Evolutionary conservation across 1,140 invertebrate species (phyloP).

Genomic region (Lutraria rhynchaena): DNA sequence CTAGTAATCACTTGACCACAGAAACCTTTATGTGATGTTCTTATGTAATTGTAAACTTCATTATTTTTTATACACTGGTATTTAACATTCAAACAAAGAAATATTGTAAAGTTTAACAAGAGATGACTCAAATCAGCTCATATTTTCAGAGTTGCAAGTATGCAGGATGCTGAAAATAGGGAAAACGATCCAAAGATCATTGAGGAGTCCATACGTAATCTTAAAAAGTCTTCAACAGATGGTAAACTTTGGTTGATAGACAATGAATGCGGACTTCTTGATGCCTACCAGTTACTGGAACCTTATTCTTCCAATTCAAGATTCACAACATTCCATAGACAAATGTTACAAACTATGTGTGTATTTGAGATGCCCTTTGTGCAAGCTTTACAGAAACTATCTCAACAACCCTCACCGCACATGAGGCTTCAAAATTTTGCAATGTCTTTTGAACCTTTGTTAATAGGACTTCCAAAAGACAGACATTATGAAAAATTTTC

Average conservation of each 20-base stretch:
- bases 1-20: no score
- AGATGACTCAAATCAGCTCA: neutral
- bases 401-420: slow-evolving; percentile 57
- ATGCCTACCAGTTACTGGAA: slow-evolving; percentile 81
- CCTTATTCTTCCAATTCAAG: slow-evolving; percentile 54
- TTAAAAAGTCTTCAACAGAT: slow-evolving; percentile 74
- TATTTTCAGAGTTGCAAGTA: slow-evolving; percentile 80
- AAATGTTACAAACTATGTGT: slow-evolving; percentile 80
- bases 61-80: no score
- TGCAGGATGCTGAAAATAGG: slow-evolving; percentile 82
- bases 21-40: no score
- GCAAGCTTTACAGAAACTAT: slow-evolving; percentile 68
- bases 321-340: slow-evolving; percentile 79
- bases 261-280: slow-evolving; percentile 82
- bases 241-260: slow-evolving; percentile 82
- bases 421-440: slow-evolving; percentile 66
- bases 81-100: no score
- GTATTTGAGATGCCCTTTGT: slow-evolving; percentile 79
- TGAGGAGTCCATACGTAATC: slow-evolving; percentile 81
- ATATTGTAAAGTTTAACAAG: no score
- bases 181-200: slow-evolving; percentile 79
- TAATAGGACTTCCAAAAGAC: slow-evolving; percentile 65
- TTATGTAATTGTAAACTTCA: no score
- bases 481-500: slow-evolving; percentile 63
- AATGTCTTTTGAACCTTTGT: slow-evolving; percentile 64